These are phyloP conservation scores for Macrosiphum euphorbiae DNA, from an alignment of 2,888 invertebrate species.

Conservation along the genomic window DNA sequence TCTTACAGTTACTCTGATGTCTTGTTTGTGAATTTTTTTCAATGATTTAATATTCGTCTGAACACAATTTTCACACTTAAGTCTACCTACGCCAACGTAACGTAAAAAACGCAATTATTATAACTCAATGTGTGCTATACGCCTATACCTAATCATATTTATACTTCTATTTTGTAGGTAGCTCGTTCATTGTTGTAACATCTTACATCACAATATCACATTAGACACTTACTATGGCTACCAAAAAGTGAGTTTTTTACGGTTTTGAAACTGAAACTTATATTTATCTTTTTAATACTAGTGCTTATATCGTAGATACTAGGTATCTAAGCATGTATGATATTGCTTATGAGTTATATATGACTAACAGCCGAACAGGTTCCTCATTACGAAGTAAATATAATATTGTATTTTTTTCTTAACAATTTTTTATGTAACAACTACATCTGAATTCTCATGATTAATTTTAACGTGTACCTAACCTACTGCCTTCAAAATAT, in stretches of 20 bases:
- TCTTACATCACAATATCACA: not conserved
- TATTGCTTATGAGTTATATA: not conserved
- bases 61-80: not conserved
- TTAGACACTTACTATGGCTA: not conserved
- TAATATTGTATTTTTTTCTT: not conserved
- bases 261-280: not conserved
- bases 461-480: not conserved
- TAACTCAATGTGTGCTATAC: not conserved
- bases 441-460: not conserved
- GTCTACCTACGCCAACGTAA: not conserved
- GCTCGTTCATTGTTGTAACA: not conserved
- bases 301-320: not conserved
- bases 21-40: not conserved
- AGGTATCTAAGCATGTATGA: not conserved
- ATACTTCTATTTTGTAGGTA: not conserved
- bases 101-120: not conserved
- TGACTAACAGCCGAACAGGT: not conserved
- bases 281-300: not conserved
- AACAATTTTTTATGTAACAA: not conserved
- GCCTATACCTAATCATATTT: not conserved
- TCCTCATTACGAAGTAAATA: not conserved
- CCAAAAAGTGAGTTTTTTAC: constrained; percentile 43
- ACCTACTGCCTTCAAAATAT: not conserved
- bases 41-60: not conserved
- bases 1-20: not conserved